A percentile compares a stretch with the other conserved stretches of the same genome.
Conservation (phyloP, 64 coral and sea anemone species). For the Montipora efflorescens region DNA sequence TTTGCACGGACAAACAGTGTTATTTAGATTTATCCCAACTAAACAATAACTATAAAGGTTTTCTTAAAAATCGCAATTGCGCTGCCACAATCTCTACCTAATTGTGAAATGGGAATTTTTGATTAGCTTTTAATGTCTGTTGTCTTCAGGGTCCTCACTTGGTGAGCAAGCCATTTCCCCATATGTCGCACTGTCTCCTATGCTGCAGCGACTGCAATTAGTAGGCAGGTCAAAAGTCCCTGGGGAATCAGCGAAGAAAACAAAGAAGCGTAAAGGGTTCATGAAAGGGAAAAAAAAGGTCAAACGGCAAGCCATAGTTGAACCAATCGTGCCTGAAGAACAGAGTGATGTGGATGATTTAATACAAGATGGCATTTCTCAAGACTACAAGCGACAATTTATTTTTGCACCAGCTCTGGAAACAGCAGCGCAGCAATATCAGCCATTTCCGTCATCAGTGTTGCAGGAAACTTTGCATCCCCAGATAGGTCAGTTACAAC, state of each 20-base stretch:
- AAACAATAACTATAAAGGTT: too few relatives aligned
- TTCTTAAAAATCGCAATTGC: too few relatives aligned
- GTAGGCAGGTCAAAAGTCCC: slow-evolving; percentile 77
- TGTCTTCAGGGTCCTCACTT: slow-evolving; percentile 39
- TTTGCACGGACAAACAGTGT: too few relatives aligned
- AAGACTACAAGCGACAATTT: slow-evolving; percentile 74
- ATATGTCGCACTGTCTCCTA: slow-evolving; percentile 7
- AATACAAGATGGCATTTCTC: slow-evolving; percentile 29
- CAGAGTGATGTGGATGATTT: neutral
- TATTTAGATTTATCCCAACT: too few relatives aligned
- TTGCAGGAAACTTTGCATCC: slow-evolving; percentile 38
- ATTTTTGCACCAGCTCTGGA: slow-evolving; percentile 63
- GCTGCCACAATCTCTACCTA: too few relatives aligned
- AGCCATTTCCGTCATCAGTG: neutral
- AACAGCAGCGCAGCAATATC: slow-evolving; percentile 40
- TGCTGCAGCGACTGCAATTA: slow-evolving; percentile 25
- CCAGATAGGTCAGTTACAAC: slow-evolving; percentile 58
- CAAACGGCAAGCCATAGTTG: slow-evolving; percentile 20
- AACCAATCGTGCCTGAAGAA: slow-evolving; percentile 18
- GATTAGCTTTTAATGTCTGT: neutral
- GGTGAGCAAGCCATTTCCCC: slow-evolving; percentile 36
- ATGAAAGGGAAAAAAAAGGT: slow-evolving; percentile 1
- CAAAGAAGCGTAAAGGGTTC: neutral
- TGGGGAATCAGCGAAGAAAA: neutral
- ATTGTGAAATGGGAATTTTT: too few relatives aligned